phyloP scores from a whole-genome alignment of 2,888 invertebrate genomes.

The Notodonta ziczac region DNA sequence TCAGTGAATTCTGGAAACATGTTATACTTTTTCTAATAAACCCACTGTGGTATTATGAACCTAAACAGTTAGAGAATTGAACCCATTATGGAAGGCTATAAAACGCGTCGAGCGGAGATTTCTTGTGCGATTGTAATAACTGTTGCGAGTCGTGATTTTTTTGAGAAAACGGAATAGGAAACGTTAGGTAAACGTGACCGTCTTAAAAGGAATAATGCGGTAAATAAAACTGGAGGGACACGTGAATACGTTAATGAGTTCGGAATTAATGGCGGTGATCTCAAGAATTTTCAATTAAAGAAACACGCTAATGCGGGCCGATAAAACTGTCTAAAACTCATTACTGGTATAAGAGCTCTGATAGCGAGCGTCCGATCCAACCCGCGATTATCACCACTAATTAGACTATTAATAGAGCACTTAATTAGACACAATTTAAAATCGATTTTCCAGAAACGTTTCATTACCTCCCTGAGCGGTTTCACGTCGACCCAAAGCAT shows the following conservation, averaged over 20 bases:
- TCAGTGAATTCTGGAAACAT: constrained; percentile 40
- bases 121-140: constrained; percentile 37
- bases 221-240: constrained; percentile 6
- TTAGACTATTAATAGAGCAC: constrained; percentile 24
- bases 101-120: constrained; percentile 31
- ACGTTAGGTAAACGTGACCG: constrained; percentile 43
- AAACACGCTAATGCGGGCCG: constrained; percentile 22
- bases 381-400: constrained; percentile 21
- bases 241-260: neutral
- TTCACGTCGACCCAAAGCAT: neutral
- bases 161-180: constrained; percentile 37
- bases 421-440: constrained; percentile 27
- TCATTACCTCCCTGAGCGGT: neutral
- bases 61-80: constrained; percentile 16
- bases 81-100: constrained; percentile 25
- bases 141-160: constrained; percentile 38
- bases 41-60: constrained; percentile 14
- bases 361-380: constrained; percentile 25
- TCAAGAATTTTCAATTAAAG: constrained; percentile 29
- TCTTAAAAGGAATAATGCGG: constrained; percentile 17
- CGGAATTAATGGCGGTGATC: constrained; percentile 9
- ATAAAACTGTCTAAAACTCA: constrained; percentile 24
- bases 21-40: constrained; percentile 24
- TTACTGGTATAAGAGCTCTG: constrained; percentile 25
- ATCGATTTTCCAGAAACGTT: neutral